Evolutionary conservation across 2,797 vertebrate species (phyloP), one percentile per base, ranked within the genome.

Genomic region (Hoplostethus atlanticus): DNA sequence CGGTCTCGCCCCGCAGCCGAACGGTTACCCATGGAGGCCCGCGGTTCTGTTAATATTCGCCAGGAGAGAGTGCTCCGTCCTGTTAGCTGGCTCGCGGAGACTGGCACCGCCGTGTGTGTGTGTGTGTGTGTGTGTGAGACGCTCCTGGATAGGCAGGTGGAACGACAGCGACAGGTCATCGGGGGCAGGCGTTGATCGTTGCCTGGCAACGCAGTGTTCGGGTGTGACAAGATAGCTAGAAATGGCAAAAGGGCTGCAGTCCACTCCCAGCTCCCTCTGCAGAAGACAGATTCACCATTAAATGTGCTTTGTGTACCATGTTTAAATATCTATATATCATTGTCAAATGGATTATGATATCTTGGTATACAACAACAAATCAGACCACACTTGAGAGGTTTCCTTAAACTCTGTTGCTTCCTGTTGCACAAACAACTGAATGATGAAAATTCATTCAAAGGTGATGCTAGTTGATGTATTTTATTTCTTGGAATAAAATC

Each of bases 1-100:
- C 73, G 78, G 36, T 86, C 55, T 72, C 55, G 77, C 75, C 76
- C 60, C 65, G 70, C 53, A 21, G 71, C 54, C 7, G 81, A 55
- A 80, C 83, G 61, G 69, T 84, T 70, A 86, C 90, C 93, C 94
- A 94, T 94, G 84, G 88, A 91, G 85, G 80, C 81, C 17, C 67
- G 6, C 15, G 60, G 64, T 63, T 76, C 52, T 48, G 77, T 47
- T 56, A 2, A 54, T 40, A 48, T 65, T 64, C 65, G 36, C 59
- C 0, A 21, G 28, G 54, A 84, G 70, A 79, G 68, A 60, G 72
- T 56, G 56, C 3, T 61, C 62, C 30, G 76, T 63, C 56, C 77
- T 4, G 65, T 52, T 12, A 42, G 55, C 36, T 34, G 52, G 25
- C 54, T 46, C 15, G 13, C 51, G 50, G 48, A 61, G 36, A 73